Conservation (phyloP, 2,888 invertebrate species). For the Orchesella flavescens region DNA sequence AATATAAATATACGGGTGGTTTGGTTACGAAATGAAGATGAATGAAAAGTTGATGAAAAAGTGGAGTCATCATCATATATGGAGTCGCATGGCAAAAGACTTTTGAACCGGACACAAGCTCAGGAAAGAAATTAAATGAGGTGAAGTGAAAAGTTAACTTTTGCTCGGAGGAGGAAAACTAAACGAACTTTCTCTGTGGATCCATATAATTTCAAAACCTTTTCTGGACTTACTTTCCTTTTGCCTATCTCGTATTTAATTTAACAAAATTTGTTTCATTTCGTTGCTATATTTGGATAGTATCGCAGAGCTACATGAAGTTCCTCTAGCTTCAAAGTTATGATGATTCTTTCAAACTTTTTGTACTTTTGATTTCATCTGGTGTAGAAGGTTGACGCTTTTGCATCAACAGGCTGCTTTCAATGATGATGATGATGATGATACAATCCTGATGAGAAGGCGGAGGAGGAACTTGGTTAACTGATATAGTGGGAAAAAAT, state of each 20-base stretch:
- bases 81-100: background rate
- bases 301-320: too few relatives aligned
- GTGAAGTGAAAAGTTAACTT: conserved; percentile 54
- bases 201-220: conserved; percentile 25
- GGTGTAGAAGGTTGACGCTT: background rate
- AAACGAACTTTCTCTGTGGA: conserved; percentile 35
- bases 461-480: too few relatives aligned
- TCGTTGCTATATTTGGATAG: background rate
- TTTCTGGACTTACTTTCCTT: background rate
- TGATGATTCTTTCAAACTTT: too few relatives aligned
- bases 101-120: conserved; percentile 22
- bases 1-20: background rate
- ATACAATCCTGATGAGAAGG: background rate
- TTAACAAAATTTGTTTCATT: conserved; percentile 40
- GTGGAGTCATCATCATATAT: too few relatives aligned
- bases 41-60: too few relatives aligned
- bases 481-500: background rate
- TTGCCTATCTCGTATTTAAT: conserved; percentile 24
- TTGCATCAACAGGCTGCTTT: conserved; percentile 45
- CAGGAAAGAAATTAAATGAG: conserved; percentile 10
- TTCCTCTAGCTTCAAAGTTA: too few relatives aligned
- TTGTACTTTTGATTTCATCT: background rate
- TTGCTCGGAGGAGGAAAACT: background rate
- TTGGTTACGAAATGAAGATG: too few relatives aligned
- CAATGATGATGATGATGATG: background rate